Evolutionary conservation across 1,140 invertebrate species (phyloP).

Genomic region (Sitobion miscanthi): DNA sequence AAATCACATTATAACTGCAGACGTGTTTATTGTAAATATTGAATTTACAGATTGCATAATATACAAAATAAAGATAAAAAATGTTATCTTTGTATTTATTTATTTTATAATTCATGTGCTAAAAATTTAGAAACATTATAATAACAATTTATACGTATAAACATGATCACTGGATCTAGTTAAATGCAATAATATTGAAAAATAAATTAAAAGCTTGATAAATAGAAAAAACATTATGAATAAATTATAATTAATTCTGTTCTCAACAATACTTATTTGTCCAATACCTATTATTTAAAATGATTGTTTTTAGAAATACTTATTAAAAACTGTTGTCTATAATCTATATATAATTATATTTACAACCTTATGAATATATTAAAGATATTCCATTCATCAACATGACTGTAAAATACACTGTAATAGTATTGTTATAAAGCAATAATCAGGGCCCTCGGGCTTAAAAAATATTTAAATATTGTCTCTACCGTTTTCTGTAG

Average conservation of each 20-base stretch:
- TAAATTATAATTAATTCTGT: neutral
- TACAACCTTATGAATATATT: neutral
- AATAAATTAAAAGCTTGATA: too few species aligned
- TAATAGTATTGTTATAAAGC: neutral
- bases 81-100: neutral
- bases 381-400: neutral
- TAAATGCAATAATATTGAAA: neutral
- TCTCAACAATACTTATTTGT: neutral
- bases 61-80: neutral
- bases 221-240: neutral
- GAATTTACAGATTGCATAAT: neutral
- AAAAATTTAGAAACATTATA: neutral
- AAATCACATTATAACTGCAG: neutral
- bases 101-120: neutral
- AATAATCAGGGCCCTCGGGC: neutral
- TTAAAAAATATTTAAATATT: neutral
- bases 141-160: neutral
- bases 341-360: neutral
- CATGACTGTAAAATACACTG: neutral
- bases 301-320: neutral
- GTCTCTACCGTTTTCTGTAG: neutral
- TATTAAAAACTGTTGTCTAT: neutral
- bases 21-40: neutral
- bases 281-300: neutral
- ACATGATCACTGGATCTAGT: neutral